These are phyloP conservation scores for Myotis davidii DNA, from an alignment of 2,113 vertebrate genomes.

Conservation along the genomic window DNA sequence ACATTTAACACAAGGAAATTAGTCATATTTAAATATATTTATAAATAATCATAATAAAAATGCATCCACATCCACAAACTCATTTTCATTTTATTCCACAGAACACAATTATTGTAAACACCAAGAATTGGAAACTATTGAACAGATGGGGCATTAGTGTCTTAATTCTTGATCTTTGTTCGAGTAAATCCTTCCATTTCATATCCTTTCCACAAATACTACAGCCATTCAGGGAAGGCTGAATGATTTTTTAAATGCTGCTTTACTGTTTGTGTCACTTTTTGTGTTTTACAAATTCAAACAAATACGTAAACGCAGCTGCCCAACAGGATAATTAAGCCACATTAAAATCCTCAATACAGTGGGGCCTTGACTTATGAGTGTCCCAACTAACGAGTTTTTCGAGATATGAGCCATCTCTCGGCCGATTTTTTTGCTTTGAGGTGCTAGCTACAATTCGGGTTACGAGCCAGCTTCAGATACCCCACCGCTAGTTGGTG, in stretches of 20 bases:
- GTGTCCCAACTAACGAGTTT: too few species aligned
- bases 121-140: slow-evolving; percentile 81
- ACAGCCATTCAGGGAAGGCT: slow-evolving; percentile 76
- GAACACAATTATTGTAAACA: slow-evolving; percentile 75
- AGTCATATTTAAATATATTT: slow-evolving; percentile 57
- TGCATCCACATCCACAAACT: slow-evolving; percentile 60
- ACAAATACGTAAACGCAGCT: slow-evolving; percentile 43
- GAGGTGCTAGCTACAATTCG: too few species aligned
- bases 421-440: too few species aligned
- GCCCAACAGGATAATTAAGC: neutral
- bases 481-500: too few species aligned
- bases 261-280: slow-evolving; percentile 58
- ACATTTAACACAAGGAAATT: slow-evolving; percentile 21
- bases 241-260: slow-evolving; percentile 66
- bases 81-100: slow-evolving; percentile 74
- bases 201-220: slow-evolving; percentile 86
- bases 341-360: neutral
- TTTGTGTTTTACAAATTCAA: slow-evolving; percentile 29
- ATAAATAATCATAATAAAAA: slow-evolving; percentile 52
- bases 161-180: slow-evolving; percentile 85
- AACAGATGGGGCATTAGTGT: slow-evolving; percentile 90
- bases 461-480: too few species aligned
- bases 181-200: slow-evolving; percentile 85
- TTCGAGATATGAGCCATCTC: too few species aligned
- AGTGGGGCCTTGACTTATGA: too few species aligned